These are phyloP conservation scores for Aphelenchoides besseyi DNA, from an alignment of 1,140 invertebrate species.

Conservation along the genomic window DNA sequence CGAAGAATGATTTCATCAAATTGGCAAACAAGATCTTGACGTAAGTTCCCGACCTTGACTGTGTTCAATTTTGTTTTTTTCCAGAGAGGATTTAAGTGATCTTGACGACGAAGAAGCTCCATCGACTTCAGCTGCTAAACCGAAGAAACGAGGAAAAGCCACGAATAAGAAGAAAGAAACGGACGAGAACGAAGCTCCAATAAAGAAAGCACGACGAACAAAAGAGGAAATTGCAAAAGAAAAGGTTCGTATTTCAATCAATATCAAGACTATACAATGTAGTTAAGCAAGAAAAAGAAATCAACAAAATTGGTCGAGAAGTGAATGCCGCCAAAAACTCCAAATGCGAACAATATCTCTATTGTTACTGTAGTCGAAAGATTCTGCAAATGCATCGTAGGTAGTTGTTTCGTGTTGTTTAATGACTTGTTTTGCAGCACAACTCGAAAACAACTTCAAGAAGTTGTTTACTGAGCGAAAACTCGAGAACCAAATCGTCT, in stretches of 20 bases:
- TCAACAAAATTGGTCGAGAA: constrained; percentile 44
- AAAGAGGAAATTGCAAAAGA: constrained; percentile 51
- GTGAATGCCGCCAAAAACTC: constrained; percentile 52
- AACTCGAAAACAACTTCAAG: constrained; percentile 17
- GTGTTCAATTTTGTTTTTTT: neutral
- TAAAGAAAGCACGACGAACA: constrained; percentile 26
- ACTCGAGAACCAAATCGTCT: constrained; percentile 24
- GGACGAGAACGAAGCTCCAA: neutral
- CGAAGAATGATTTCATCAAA: neutral
- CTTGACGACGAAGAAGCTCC: neutral
- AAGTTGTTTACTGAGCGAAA: constrained; percentile 27
- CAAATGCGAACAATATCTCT: constrained; percentile 56
- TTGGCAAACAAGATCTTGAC: neutral
- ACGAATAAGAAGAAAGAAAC: neutral
- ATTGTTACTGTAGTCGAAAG: constrained; percentile 40
- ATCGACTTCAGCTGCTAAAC: neutral
- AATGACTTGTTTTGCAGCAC: constrained; percentile 1
- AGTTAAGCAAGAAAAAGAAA: constrained; percentile 47
- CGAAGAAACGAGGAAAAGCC: neutral
- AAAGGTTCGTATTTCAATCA: constrained; percentile 35
- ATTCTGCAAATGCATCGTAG: constrained; percentile 40
- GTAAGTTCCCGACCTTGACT: constrained; percentile 4
- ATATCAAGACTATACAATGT: neutral
- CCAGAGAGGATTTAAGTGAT: neutral
- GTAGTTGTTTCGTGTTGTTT: constrained; percentile 5